phyloP scores from a whole-genome alignment of 1,140 invertebrate species.

The Trypoxylus dichotomus region DNA sequence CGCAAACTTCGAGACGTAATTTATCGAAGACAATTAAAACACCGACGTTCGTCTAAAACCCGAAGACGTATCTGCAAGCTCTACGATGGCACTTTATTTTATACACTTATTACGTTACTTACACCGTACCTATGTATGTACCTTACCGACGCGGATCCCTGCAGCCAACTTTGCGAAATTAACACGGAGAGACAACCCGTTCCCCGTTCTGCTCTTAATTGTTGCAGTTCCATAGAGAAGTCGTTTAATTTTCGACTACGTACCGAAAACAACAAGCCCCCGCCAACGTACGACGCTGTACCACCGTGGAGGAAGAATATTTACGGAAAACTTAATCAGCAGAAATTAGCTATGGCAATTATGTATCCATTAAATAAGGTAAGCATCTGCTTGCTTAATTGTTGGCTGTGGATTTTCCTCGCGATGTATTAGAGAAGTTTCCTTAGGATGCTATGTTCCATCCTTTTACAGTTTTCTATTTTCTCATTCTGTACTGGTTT shows the following conservation, averaged over 20 bases:
- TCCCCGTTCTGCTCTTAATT: neutral
- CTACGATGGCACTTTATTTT: slow-evolving; percentile 39
- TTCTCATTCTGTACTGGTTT: too few species aligned
- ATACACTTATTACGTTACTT: slow-evolving; percentile 37
- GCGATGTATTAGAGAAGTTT: neutral
- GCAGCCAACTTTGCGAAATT: slow-evolving; percentile 19
- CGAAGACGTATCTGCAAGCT: slow-evolving; percentile 37
- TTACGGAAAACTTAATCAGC: slow-evolving; percentile 29
- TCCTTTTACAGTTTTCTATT: too few species aligned
- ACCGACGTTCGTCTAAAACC: slow-evolving; percentile 36
- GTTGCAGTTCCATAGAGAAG: slow-evolving; percentile 18
- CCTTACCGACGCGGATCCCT: neutral
- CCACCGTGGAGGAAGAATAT: neutral
- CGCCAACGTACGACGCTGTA: neutral
- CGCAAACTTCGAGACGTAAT: slow-evolving; percentile 32
- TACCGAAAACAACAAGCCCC: neutral
- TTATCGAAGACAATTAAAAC: slow-evolving; percentile 41
- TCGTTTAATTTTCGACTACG: slow-evolving; percentile 27
- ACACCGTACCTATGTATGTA: neutral
- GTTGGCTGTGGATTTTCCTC: neutral
- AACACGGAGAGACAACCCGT: slow-evolving; percentile 1
- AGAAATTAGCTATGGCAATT: slow-evolving; percentile 9
- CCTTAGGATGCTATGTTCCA: too few species aligned
- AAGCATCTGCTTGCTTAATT: slow-evolving; percentile 15
- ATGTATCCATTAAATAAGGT: slow-evolving; percentile 17